A percentile compares a stretch with the other conserved stretches of the same genome.
These are phyloP conservation scores for Myotis lucifugus DNA, from an alignment of 2,113 vertebrate genomes.

Conservation along the genomic window DNA sequence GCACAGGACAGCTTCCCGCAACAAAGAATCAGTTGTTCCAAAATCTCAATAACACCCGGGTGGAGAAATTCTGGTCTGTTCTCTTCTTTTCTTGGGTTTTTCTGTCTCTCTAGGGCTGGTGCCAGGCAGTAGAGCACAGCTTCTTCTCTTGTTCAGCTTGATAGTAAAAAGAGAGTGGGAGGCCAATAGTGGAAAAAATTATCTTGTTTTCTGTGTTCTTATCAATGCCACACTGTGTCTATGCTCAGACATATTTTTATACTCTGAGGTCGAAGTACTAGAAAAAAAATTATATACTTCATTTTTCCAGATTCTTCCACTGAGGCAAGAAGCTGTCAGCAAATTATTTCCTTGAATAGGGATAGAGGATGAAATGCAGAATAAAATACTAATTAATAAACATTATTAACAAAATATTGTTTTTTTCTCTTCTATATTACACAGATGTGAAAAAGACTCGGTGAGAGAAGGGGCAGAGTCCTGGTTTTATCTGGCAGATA, in stretches of 20 bases:
- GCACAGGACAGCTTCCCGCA: not conserved
- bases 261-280: not conserved
- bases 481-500: not conserved
- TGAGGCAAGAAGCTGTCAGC: not conserved
- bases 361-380: not conserved
- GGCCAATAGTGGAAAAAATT: not conserved
- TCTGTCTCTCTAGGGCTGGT: not conserved
- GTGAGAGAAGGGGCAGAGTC: not conserved
- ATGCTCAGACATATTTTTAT: not conserved
- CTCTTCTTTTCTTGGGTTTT: not conserved
- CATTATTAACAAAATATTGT: not conserved
- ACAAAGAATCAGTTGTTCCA: not conserved
- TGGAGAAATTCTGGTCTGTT: not conserved
- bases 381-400: not conserved
- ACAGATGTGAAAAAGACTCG: not conserved
- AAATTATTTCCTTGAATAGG: not conserved
- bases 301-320: not conserved
- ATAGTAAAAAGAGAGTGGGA: not conserved
- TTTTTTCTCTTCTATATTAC: fast-evolving
- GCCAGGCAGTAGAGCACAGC: fast-evolving
- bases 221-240: not conserved
- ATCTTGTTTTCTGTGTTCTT: not conserved
- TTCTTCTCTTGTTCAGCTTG: not conserved
- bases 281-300: not conserved
- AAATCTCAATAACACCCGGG: not conserved